These are phyloP conservation scores for Trissolcus brochymenae DNA, from an alignment of 2,888 invertebrate species.

Conservation along the genomic window DNA sequence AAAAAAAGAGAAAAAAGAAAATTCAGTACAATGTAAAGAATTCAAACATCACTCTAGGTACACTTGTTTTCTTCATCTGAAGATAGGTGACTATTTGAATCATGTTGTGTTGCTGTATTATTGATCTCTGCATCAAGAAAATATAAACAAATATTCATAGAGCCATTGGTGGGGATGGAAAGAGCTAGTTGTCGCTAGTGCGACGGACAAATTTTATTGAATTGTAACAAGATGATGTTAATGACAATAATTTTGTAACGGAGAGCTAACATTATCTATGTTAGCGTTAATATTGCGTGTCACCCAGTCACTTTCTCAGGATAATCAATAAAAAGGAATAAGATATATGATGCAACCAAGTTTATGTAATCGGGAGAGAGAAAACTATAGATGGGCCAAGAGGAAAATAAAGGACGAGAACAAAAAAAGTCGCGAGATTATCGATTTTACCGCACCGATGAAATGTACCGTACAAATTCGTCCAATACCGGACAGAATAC, in stretches of 20 bases:
- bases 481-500: constrained; percentile 7
- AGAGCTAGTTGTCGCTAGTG: too few relatives aligned
- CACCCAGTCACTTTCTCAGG: constrained; percentile 20
- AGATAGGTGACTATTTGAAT: too few relatives aligned
- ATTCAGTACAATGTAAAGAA: too few relatives aligned
- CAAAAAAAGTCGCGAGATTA: constrained; percentile 14
- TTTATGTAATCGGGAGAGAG: constrained; percentile 10
- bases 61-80: too few relatives aligned
- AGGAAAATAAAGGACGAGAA: not conserved
- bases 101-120: too few relatives aligned
- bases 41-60: too few relatives aligned
- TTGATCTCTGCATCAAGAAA: too few relatives aligned
- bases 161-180: too few relatives aligned
- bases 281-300: constrained; percentile 38
- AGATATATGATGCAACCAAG: constrained; percentile 35
- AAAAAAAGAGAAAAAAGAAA: too few relatives aligned
- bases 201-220: too few relatives aligned
- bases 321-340: constrained; percentile 26
- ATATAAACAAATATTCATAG: too few relatives aligned
- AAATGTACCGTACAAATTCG: constrained; percentile 13
- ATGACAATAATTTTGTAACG: constrained; percentile 27
- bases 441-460: constrained; percentile 19
- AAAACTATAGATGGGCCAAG: not conserved
- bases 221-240: not conserved
- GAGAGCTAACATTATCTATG: constrained; percentile 18